These are phyloP conservation scores for Cygnus atratus DNA, from an alignment of 2,113 vertebrate genomes.

Conservation along the genomic window DNA sequence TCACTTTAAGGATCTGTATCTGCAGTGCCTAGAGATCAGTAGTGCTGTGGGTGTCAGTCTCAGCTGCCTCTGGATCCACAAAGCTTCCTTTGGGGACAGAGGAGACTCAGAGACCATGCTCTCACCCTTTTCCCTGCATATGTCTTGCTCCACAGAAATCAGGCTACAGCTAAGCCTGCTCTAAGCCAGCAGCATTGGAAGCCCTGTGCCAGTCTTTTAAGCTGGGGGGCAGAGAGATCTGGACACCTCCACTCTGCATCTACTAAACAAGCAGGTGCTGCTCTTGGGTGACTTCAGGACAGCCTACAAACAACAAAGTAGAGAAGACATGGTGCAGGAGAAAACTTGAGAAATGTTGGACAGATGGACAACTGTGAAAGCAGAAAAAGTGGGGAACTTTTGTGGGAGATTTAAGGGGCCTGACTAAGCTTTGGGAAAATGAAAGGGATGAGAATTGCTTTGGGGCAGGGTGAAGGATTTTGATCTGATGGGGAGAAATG, in stretches of 20 bases:
- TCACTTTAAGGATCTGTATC: not conserved
- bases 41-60: not conserved
- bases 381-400: not conserved
- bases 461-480: not conserved
- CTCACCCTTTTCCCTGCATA: not conserved
- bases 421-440: not conserved
- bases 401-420: not conserved
- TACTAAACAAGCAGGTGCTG: not conserved
- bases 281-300: not conserved
- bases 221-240: not conserved
- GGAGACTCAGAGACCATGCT: not conserved
- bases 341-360: not conserved
- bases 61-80: not conserved
- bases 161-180: not conserved
- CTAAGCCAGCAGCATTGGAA: not conserved
- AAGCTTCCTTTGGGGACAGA: not conserved
- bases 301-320: not conserved
- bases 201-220: not conserved
- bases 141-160: not conserved
- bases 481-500: not conserved
- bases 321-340: not conserved
- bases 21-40: not conserved
- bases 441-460: not conserved
- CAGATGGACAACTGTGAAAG: not conserved
- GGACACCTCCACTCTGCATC: not conserved